Percentiles rank a stretch among this genome's conserved stretches.
Conservation (phyloP, 2,797 vertebrate species). For the Sebastes cheni region DNA sequence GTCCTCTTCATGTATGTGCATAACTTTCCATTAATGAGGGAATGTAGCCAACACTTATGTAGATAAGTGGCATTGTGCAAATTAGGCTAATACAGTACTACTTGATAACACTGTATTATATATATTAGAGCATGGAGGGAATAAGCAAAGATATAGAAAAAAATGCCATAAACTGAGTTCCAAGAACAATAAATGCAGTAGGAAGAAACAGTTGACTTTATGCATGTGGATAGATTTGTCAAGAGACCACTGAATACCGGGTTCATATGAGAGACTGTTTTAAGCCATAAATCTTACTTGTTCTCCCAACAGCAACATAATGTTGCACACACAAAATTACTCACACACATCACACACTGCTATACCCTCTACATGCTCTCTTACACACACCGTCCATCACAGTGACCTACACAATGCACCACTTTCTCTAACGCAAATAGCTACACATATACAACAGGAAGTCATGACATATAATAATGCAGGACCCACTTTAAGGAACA, state of each 20-base stretch:
- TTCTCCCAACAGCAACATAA: background rate
- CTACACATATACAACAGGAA: background rate
- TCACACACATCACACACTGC: background rate
- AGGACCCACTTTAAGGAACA: background rate
- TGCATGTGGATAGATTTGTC: constrained; percentile 4
- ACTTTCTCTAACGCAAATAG: background rate
- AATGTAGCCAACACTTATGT: background rate
- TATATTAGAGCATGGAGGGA: background rate
- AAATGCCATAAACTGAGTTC: background rate
- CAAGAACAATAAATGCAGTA: background rate
- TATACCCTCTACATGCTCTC: background rate
- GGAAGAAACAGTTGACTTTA: background rate
- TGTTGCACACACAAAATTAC: background rate
- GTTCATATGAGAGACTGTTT: constrained; percentile 4
- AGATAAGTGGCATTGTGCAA: background rate
- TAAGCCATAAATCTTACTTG: constrained; percentile 7
- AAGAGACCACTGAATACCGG: background rate
- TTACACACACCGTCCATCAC: background rate
- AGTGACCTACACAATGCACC: background rate
- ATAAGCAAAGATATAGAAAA: background rate
- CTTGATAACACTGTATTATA: background rate
- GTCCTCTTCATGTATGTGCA: background rate
- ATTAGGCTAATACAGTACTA: background rate
- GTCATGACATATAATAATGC: background rate
- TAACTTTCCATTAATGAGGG: background rate